A percentile compares a stretch with the other conserved stretches of the same genome.
Conservation (phyloP, 2,113 vertebrate species). For the Seriola rivoliana region DNA sequence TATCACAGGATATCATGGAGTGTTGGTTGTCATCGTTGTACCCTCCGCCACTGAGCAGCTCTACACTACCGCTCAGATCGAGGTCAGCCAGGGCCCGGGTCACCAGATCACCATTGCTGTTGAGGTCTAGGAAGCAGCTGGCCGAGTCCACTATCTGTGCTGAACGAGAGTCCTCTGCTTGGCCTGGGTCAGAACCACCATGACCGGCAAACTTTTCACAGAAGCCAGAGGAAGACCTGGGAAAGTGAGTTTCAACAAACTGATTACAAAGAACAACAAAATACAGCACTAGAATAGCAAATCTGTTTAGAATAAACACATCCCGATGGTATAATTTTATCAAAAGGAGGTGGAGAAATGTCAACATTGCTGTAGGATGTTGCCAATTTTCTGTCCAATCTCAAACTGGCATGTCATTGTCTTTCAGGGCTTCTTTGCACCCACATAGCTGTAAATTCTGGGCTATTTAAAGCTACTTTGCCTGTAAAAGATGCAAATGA, state of each 20-base stretch:
- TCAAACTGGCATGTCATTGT: not conserved
- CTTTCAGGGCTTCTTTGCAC: not conserved
- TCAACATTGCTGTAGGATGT: not conserved
- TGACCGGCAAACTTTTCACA: constrained; percentile 79
- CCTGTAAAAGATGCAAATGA: not conserved
- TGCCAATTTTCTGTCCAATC: not conserved
- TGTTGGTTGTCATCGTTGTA: constrained; percentile 30
- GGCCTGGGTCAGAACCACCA: constrained; percentile 67
- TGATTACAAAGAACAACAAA: not conserved
- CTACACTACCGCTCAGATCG: constrained; percentile 69
- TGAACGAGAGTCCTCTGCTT: constrained; percentile 30
- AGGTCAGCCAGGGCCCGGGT: constrained; percentile 79
- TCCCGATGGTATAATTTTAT: not conserved
- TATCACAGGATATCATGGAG: constrained; percentile 69
- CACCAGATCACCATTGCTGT: constrained; percentile 78
- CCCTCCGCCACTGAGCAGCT: constrained; percentile 32
- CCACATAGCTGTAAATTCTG: not conserved
- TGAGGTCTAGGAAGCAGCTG: constrained; percentile 82
- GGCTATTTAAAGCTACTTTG: not conserved
- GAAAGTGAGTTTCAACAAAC: not conserved
- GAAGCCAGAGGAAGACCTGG: constrained; percentile 84
- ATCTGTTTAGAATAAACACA: constrained; percentile 5
- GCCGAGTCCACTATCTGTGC: constrained; percentile 60
- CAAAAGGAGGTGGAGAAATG: not conserved
- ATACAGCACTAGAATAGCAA: not conserved